Base-by-base conservation (phyloP, 2,888 invertebrate species). In the Girardia tigrina region DNA sequence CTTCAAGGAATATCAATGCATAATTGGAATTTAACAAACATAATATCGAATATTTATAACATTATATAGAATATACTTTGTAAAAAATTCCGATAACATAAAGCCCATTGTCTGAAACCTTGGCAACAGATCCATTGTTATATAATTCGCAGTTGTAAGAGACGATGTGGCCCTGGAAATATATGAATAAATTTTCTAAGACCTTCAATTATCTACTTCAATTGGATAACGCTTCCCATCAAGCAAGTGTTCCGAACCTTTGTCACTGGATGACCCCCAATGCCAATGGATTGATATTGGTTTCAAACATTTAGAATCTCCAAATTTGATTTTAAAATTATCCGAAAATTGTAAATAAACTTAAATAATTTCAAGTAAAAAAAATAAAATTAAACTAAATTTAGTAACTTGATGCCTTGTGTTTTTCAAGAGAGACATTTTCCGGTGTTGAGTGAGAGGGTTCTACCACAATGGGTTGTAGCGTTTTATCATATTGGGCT, bases 241-340 rank as follows among this genome's bases (percentile, higher is more conserved):
- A 8, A 74, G 4, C 2, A 8, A 71, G 27, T 74, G 74, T 23
- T 74, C 74, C 4, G 74, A 42, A 2, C 74, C 74, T 2, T 12
- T 74, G 20, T 20, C 2, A 23, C 20, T 28, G 14, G 14, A 14
- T 8, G 74, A 42, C 8, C 74, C 74, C 74, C 74, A 74, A 69
- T 74, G 74, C 56, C 42, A 74, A 28, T 74, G 74, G n/a, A 74
- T 23, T 36, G 29, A 8, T 1, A n/a, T 14, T n/a, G 73, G 73
- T 29, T 36, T 29, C 73, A 72, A 72, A 56, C 56, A 56, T 12
- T n/a, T n/a, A 56, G n/a, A 4, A 12, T 23, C 56, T 2, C 56
- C 56, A 56, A 56, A 56, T 4, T n/a, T 56, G n/a, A 56, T 56
- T 56, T 56, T 56, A n/a, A n/a, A 56, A 56, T 56, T 56, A 12